A percentile compares a stretch with the other conserved stretches of the same genome.
phyloP scores from a whole-genome alignment of 64 coral and sea anemone species.

The Porites lutea region DNA sequence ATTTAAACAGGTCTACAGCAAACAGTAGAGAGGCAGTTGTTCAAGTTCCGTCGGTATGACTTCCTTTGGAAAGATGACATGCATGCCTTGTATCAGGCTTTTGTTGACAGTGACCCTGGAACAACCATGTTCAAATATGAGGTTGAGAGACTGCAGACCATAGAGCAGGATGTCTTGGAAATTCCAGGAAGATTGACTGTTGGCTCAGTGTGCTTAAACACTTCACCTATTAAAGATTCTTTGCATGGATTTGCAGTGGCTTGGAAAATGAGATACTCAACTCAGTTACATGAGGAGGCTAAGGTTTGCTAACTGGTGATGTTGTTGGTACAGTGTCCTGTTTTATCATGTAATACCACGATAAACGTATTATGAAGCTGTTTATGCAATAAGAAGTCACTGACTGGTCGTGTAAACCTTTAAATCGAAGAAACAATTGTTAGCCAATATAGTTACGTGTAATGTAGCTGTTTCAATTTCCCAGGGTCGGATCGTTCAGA shows the following conservation, averaged over 20 bases:
- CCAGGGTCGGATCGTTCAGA: too few species aligned
- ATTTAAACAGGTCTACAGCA: slow-evolving; percentile 72
- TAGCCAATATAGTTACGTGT: too few species aligned
- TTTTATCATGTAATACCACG: too few species aligned
- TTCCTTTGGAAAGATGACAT: slow-evolving; percentile 99
- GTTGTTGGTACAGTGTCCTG: too few species aligned
- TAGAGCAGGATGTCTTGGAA: slow-evolving; percentile 80
- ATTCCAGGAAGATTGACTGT: slow-evolving; percentile 83
- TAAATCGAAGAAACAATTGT: too few species aligned
- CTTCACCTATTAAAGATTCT: slow-evolving; percentile 97
- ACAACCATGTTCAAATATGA: slow-evolving; percentile 78
- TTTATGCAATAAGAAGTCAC: too few species aligned
- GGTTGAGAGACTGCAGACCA: slow-evolving; percentile 85
- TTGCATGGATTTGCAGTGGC: slow-evolving; percentile 94
- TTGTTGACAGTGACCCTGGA: slow-evolving; percentile 93
- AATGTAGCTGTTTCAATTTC: too few species aligned
- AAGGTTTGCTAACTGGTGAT: slow-evolving; percentile 60
- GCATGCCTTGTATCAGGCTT: slow-evolving; percentile 92
- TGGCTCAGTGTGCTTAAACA: slow-evolving; percentile 88
- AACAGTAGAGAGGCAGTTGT: slow-evolving; percentile 86
- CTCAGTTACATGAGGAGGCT: slow-evolving; percentile 94
- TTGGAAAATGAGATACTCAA: slow-evolving; percentile 97
- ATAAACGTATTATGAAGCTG: too few species aligned
- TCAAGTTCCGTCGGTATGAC: slow-evolving; percentile 96
- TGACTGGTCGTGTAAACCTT: too few species aligned